Conservation (phyloP, 2,888 invertebrate species). For the Drosophila mulleri region DNA sequence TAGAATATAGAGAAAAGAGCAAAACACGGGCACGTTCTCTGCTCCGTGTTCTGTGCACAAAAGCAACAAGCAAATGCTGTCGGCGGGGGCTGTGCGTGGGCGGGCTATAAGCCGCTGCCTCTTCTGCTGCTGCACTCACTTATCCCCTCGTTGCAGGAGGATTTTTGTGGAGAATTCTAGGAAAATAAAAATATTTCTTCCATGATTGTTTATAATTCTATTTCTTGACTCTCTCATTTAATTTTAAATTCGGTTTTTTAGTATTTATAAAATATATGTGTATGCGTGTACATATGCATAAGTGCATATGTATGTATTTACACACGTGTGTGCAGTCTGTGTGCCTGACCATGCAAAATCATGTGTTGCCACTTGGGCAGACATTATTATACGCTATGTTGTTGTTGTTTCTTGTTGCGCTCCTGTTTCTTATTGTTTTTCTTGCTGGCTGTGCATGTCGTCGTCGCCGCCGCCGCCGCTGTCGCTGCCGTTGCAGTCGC, state of each 20-base stretch:
- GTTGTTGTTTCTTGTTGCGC: conserved; percentile 48
- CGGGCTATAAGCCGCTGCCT: conserved; percentile 26
- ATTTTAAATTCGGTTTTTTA: conserved; percentile 9
- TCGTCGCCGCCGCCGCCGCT: conserved; percentile 29
- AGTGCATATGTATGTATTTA: conserved; percentile 14
- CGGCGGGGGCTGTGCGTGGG: conserved; percentile 45
- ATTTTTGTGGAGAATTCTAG: conserved; percentile 41
- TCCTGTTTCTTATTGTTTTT: conserved; percentile 66
- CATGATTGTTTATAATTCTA: conserved; percentile 1
- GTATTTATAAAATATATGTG: conserved; percentile 2
- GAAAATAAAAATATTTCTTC: conserved; percentile 18
- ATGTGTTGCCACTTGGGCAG: conserved; percentile 50
- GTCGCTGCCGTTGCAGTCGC: conserved; percentile 26
- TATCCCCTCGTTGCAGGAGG: conserved; percentile 18
- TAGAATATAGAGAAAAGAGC: conserved; percentile 65
- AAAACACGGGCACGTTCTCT: conserved; percentile 52
- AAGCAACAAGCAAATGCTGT: conserved; percentile 48
- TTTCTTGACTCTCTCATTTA: conserved; percentile 6
- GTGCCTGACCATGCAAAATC: conserved; percentile 49
- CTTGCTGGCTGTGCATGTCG: conserved; percentile 60
- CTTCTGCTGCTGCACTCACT: conserved; percentile 31
- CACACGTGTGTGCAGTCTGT: conserved; percentile 51
- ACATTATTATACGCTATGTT: conserved; percentile 37
- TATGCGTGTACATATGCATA: background rate
- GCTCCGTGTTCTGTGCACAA: conserved; percentile 32